Evolutionary conservation across 2,888 invertebrate species (phyloP), one percentile per base, ranked within the genome.

Genomic region (Hetaerina titia): DNA sequence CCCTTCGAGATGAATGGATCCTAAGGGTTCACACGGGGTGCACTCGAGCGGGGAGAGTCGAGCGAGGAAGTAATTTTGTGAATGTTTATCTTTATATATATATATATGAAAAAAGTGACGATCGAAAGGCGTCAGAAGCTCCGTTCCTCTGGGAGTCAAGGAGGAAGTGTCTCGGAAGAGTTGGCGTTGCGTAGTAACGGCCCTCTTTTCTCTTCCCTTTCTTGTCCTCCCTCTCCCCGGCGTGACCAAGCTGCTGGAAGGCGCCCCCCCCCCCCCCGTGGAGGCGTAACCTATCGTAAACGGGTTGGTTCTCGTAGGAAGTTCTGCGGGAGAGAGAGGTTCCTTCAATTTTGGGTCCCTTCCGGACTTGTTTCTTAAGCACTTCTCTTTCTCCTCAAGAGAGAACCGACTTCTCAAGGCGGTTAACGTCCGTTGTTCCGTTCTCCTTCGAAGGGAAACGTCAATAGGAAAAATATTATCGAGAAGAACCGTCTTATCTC

Each of bases 81-180:
- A 45, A 45, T 45, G 45, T 45, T 45, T 45, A 45, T 45, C 45
- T 45, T 45, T 45, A 45, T 45, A 1, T 45, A 45, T 45, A 31
- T 81, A 11, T 81, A 15, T 31, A n/a, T n/a, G n/a, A n/a, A 81
- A n/a, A 22, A 69, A 69, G n/a, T 69, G n/a, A 69, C 6, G 69
- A n/a, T 13, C 81, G 9, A 25, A 81, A 81, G 31, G 81, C 31
- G n/a, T n/a, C 31, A 11, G 31, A 45, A 45, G 4, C 9, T 31
- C 31, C 81, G 81, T 22, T 81, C 81, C 25, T 13, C 5, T 13
- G 25, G 81, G 17, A 60, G 60, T 11, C 60, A 31, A 81, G 31
- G 11, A 81, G 81, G 81, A 81, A 81, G 81, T 81, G 81, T 81
- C 81, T 31, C 31, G 81, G 25, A 81, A 25, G 81, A 81, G 81